Percentiles rank a stretch among this genome's conserved stretches.
phyloP scores from a whole-genome alignment of 2,888 invertebrate genomes.

The Caenorhabditis sp. region DNA sequence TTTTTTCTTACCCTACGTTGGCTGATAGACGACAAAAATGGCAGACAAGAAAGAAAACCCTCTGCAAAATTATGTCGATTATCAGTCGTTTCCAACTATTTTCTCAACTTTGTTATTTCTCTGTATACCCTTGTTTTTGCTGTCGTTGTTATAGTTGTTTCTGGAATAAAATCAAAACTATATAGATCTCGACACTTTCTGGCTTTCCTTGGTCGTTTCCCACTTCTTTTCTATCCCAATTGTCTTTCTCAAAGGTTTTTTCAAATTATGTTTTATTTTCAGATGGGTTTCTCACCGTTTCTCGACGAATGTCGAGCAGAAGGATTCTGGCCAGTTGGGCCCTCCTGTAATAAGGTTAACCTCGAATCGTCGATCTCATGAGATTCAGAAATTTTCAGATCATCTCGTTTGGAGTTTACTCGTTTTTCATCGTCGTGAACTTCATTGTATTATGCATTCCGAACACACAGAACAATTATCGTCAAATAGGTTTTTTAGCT shows the following conservation, averaged over 20 bases:
- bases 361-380: neutral
- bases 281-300: constrained; percentile 60
- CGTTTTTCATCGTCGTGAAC: constrained; percentile 66
- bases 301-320: constrained; percentile 60
- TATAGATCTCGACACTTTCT: neutral
- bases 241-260: neutral
- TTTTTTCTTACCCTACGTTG: constrained; percentile 12
- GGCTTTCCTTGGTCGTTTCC: constrained; percentile 14
- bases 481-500: constrained; percentile 35
- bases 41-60: neutral
- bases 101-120: constrained; percentile 6
- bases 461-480: constrained; percentile 49
- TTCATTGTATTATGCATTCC: constrained; percentile 65
- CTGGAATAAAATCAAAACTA: constrained; percentile 2
- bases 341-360: constrained; percentile 48
- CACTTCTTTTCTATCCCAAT: constrained; percentile 20
- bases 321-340: constrained; percentile 61
- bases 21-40: constrained; percentile 24
- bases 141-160: constrained; percentile 14
- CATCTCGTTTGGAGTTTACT: constrained; percentile 62
- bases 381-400: constrained; percentile 46
- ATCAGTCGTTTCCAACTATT: constrained; percentile 15
- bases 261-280: neutral
- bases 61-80: constrained; percentile 11
- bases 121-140: constrained; percentile 26